These are phyloP conservation scores for Megatriorchis doriae DNA, from an alignment of 2,113 vertebrate species.

Conservation along the genomic window DNA sequence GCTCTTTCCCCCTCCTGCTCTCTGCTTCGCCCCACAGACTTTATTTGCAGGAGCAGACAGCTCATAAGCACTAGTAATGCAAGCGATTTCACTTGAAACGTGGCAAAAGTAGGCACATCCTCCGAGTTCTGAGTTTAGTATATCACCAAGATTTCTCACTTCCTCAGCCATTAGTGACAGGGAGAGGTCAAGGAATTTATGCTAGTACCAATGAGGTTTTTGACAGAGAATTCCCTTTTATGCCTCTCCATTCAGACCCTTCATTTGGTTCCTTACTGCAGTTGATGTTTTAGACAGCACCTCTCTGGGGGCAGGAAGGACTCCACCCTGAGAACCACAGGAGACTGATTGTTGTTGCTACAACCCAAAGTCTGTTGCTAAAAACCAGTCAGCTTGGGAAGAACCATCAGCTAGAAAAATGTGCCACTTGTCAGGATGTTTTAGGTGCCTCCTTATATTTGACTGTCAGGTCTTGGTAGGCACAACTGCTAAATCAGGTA, in stretches of 20 bases:
- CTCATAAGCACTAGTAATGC: neutral
- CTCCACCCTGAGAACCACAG: neutral
- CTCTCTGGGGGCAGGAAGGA: neutral
- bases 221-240: neutral
- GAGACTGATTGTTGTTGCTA: neutral
- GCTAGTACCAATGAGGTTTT: neutral
- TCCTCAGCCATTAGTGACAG: neutral
- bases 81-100: rapidly evolving
- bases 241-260: neutral
- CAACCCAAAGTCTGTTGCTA: neutral
- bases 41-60: neutral
- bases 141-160: neutral
- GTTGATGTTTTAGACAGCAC: neutral
- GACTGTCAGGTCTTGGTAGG: neutral
- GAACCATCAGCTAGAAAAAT: neutral
- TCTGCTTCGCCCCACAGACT: rapidly evolving
- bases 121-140: neutral
- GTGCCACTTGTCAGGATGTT: neutral
- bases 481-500: neutral
- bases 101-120: neutral
- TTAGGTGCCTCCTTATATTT: neutral
- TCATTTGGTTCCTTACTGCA: neutral
- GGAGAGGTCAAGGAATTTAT: neutral
- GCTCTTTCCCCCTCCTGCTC: neutral
- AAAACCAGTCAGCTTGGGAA: neutral